Evolutionary conservation across 2,888 invertebrate genomes (phyloP), one percentile per base, ranked within the genome.

Genomic region (Patella pellucida): DNA sequence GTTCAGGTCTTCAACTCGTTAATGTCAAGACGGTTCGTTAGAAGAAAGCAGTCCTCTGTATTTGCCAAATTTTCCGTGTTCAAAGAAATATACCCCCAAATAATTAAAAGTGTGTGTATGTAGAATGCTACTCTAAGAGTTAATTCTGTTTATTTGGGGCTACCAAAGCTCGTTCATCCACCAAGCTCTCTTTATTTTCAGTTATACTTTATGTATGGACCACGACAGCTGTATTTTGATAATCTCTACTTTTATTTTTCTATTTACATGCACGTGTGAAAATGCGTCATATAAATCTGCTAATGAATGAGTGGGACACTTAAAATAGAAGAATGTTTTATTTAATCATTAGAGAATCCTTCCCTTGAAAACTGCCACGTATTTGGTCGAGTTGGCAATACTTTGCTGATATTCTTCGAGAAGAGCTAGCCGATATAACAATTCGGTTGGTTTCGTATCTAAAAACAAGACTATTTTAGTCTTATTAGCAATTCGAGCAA

Each of bases 201-300:
- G 41, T 41, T 41, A 9, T 41, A n/a, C 41, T 41, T 41, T 41
- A 41, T 41, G 41, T 41, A 62, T 62, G 62, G 62, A 62, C 62
- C 19, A 62, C 23, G 62, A 23, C 62, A 62, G 62, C 62, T 62
- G 62, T 62, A 62, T 62, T 62, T 23, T 62, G 19, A 62, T 62
- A 62, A 62, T 62, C 62, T 62, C 19, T 62, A 62, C 62, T 62
- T 62, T 62, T 62, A 62, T 62, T 62, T 62, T 62, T 62, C 62
- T 62, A 41, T 41, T 41, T 7, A 41, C 41, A 41, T 41, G 41
- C 41, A 41, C 41, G 41, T 41, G 41, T 41, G 41, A 41, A 41
- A 41, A 41, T 41, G 41, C 41, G 41, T 41, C 41, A 41, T 41
- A 41, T 41, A 41, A 41, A 41, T 41, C 9, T 7, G 41, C 41